Base-by-base conservation (phyloP, 1,140 invertebrate genomes). In the Spodoptera frugiperda region DNA sequence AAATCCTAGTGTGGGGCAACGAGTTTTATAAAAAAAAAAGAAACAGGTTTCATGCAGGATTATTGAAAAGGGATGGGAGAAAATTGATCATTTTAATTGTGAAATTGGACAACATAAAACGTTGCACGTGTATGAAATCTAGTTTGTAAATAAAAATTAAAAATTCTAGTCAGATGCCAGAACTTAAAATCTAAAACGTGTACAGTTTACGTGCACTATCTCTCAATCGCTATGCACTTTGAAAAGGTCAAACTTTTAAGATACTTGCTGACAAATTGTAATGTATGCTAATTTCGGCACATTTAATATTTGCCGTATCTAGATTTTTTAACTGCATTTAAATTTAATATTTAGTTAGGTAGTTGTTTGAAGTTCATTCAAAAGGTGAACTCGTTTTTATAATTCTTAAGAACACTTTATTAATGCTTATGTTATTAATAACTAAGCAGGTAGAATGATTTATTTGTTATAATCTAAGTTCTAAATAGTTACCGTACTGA, bases 301-400 rank as follows among this genome's bases (percentile, higher is more conserved):
- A 61, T 61, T 73, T 59, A 49, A 33, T 61, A 49, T n/a, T 61
- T 61, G 19, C 49, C 71, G 5, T 51, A 33, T 51, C 39, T 59
- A 67, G 39, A 46, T 57, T 67, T 39, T 33, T 80, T 79, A 85
- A 73, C 59, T 59, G 19, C 55, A 30, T 68, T 81, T 83, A 86
- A 86, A 78, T 77, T 87, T n/a, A n/a, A n/a, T n/a, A n/a, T n/a
- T n/a, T n/a, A n/a, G n/a, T 87, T 87, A 87, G 85, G 87, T 85
- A 84, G 84, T 80, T 81, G 85, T 78, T n/a, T 84, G 55, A 55
- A 76, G 72, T 76, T 79, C 75, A 81, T 68, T 79, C 80, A 65
- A 86, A 88, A 89, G 87, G 86, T 88, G 82, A 88, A 87, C 88
- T 73, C 85, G 83, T 89, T 88, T 88, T 85, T 84, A 84, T 77